phyloP scores from a whole-genome alignment of 2,888 invertebrate genomes.

The Sericinus montela region DNA sequence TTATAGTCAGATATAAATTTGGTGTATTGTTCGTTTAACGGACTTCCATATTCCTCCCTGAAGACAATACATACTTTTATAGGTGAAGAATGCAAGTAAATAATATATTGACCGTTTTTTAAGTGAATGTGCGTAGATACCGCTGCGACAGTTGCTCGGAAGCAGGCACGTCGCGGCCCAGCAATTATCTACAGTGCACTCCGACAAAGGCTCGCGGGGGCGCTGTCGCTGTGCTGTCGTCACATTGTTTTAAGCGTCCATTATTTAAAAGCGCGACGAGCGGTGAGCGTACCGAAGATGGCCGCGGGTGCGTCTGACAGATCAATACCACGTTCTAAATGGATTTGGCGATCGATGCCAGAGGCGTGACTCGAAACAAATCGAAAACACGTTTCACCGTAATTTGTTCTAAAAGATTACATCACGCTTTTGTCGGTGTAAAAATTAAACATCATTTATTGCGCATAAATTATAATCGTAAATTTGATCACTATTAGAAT shows the following conservation, averaged over 20 bases:
- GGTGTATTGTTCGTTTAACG: no score
- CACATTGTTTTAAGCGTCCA: conserved; percentile 15
- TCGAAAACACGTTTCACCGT: background rate
- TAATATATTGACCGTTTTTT: no score
- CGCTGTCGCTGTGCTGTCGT: background rate
- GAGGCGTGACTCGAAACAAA: background rate
- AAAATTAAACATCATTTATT: background rate
- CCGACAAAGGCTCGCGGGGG: background rate
- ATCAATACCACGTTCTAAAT: conserved; percentile 24
- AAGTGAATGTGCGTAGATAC: no score
- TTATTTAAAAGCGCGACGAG: conserved; percentile 23
- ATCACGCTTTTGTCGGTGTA: background rate
- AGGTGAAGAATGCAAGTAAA: no score
- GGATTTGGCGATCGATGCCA: conserved; percentile 16
- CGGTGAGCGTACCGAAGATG: conserved; percentile 26
- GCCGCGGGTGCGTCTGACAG: conserved; percentile 25
- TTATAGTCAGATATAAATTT: no score
- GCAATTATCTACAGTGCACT: no score
- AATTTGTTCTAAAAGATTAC: background rate
- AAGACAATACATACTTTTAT: no score
- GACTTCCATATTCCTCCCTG: no score
- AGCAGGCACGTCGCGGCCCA: no score
- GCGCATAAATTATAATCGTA: no score
- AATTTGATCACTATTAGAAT: no score
- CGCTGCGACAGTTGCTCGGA: no score